Evolutionary conservation across 2,888 invertebrate species (phyloP), one percentile per base, ranked within the genome.

Genomic region (Papilio protenor): DNA sequence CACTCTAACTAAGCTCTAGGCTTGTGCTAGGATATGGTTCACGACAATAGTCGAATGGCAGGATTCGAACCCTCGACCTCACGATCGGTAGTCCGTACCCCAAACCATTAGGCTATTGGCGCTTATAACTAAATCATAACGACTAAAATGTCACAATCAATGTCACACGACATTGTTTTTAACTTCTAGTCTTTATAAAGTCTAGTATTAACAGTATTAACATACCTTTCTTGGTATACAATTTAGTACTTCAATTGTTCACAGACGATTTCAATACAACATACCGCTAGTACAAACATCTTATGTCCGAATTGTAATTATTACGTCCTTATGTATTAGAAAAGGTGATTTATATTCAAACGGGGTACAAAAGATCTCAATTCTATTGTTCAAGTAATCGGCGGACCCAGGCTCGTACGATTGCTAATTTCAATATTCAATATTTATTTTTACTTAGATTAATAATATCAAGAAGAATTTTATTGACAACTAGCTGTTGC

Each of bases 311-410:
- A 69, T 73, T 57, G 8, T 73, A 77, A 77, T 77, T 69, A 57
- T n/a, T 69, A 6, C 47, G 8, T 45, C 45, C 57, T 27, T 57
- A 61, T 59, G 23, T 40, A 64, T 74, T n/a, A 47, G 59, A 71
- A 33, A 47, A 47, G 23, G n/a, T 52, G 40, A n/a, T 77, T 73
- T 47, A 77, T 77, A 77, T 77, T 73, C 77, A 57, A 23, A 27
- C 45, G 66, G 72, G 45, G 57, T 66, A 73, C 49, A 57, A 73
- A 47, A 27, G 73, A 57, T 27, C 75, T 16, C 33, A 57, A 70
- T 55, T 18, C 66, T 77, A 73, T 77, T 77, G 77, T 77, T 33
- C 73, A 33, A 57, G 66, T 73, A 64, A 69, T 59, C 49, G 57
- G 57, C 57, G 21, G 49, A 27, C 23, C 18, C 23, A n/a, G 70